Evolutionary conservation across 2,797 vertebrate species (phyloP), one percentile per base, ranked within the genome.

Genomic region (Poecilia picta): DNA sequence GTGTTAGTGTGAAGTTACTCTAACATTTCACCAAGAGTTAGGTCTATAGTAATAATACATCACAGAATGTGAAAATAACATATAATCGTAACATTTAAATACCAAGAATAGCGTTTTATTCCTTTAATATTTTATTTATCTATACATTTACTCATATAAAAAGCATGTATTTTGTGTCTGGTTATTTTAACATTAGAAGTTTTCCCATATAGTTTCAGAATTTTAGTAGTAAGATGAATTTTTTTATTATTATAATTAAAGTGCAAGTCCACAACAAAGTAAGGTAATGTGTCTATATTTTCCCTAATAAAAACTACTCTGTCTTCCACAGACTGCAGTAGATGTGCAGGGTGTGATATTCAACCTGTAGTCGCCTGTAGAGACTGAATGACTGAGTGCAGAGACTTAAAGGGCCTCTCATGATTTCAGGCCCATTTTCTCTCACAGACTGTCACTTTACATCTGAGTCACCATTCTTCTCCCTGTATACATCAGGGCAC

Each of bases 301-400:
- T 23, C 25, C 39, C 41, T 51, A 36, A 33, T 1, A 59, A 47
- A 5, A 43, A 20, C 20, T 49, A 25, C 20, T 36, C 39, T 36
- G 10, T 72, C 45, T 23, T 41, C 23, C 39, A 47, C 62, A 81
- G 41, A 15, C 33, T 18, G 31, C 18, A 66, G 33, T 66, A 45
- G 43, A 83, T 76, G 81, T 57, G 79, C 28, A 45, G 43, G 57
- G 57, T 59, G 68, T 83, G 85, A 85, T 76, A 76, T 73, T 72
- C 76, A 82, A 83, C 66, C 77, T 81, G 64, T 75, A 81, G 80
- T 85, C 76, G 66, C 73, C 73, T 77, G 76, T 62, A 55, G 57
- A 76, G 79, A 36, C 77, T 82, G 74, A 87, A 80, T 87, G 86
- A 88, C 84, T 5, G 77, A 84, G 78, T 83, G 81, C 81, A 82